Evolutionary conservation across 1,140 invertebrate genomes (phyloP).

Genomic region (Pseudomyrmex dendroicus): DNA sequence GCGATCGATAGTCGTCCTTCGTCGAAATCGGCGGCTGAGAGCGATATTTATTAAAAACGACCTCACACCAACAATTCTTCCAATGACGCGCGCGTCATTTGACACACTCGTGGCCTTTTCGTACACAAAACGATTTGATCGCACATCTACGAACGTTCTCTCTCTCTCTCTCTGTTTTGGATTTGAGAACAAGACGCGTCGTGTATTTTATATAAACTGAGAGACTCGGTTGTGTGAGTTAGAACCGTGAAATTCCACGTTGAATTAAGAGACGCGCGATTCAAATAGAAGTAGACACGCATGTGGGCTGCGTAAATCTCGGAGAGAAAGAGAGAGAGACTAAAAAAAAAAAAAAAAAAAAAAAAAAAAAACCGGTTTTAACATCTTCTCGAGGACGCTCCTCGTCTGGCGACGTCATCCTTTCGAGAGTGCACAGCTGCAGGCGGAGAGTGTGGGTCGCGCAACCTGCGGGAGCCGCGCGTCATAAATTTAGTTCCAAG

Average conservation of each 20-base stretch:
- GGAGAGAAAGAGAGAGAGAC: background rate
- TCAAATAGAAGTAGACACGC: background rate
- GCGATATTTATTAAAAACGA: no score
- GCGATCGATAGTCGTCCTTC: no score
- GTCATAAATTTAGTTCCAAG: conserved; percentile 53
- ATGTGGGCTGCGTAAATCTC: background rate
- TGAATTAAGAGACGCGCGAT: conserved; percentile 19
- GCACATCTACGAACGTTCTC: no score
- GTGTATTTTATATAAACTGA: no score
- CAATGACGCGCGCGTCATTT: no score
- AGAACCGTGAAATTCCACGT: background rate
- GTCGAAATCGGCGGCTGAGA: no score
- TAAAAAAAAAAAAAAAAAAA: background rate
- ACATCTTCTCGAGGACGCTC: conserved; percentile 53
- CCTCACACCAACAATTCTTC: no score
- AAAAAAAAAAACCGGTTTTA: conserved; percentile 5
- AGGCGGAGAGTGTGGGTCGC: conserved; percentile 15
- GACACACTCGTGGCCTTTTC: no score
- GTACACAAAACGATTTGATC: no score
- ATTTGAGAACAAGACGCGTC: no score
- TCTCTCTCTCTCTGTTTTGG: no score
- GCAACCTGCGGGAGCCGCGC: conserved; percentile 3
- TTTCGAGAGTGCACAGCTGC: conserved; percentile 50
- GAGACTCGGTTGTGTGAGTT: no score
- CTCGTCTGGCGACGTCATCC: conserved; percentile 55